Base-by-base conservation (phyloP, 2,888 invertebrate species). In the Megaustenia siamemsis region DNA sequence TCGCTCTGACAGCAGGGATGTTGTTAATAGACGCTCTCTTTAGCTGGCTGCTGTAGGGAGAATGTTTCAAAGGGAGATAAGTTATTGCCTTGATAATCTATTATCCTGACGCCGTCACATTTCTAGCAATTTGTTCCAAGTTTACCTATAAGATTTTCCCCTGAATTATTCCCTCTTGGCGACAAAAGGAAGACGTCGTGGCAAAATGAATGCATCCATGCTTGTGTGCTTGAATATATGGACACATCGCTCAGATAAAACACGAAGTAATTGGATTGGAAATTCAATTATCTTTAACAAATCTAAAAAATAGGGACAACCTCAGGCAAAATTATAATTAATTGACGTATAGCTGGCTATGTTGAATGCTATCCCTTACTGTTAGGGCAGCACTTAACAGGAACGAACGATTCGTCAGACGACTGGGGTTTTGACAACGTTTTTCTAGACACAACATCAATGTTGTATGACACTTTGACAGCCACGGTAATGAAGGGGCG, bases 251-350 rank as follows among this genome's bases (percentile, higher is more conserved):
- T n/a, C 15, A 18, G 40, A 78, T 43, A 43, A 40, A 78, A 43
- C 38, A 53, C 28, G 40, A 45, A 63, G 45, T 78, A 78, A 78
- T 78, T 66, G 78, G 78, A 40, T 28, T 63, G 49, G 28, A 78
- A 78, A 78, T 28, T 45, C 63, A 78, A 78, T 78, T 78, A 78
- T 18, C 78, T 63, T 43, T n/a, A 56, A 60, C 12, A 35, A 38
- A 56, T 56, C 38, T 53, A 77, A 49, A 21, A 56, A 40, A 28
- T 43, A 12, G 6, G 32, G 43, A 3, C 43, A 6, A 1, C 45
- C 43, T 6, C 21, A 45, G 18, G 63, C 21, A 28, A 43, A 32
- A 8, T 78, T 24, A 21, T 32, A 43, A 43, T 45, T 78, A 78
- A 63, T 63, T 78, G 78, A 78, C 78, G 40, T 45, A 78, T 66